Conservation (phyloP, 2,113 vertebrate genomes). For the Megaceryle torquata region DNA sequence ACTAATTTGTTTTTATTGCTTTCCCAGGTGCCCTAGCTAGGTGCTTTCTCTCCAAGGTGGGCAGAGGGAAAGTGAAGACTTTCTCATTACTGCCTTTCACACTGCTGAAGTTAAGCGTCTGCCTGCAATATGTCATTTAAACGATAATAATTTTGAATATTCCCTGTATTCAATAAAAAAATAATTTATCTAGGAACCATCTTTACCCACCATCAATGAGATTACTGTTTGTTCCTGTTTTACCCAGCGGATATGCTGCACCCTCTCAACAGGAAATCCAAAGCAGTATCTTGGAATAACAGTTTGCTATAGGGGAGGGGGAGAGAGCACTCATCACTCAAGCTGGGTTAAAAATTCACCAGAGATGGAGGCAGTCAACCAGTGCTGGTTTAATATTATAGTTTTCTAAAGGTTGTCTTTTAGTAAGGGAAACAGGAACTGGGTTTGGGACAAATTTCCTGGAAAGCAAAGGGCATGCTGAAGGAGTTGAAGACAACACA, state of each 20-base stretch:
- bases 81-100: neutral
- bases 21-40: neutral
- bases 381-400: neutral
- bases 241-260: neutral
- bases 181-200: neutral
- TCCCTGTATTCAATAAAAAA: neutral
- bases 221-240: neutral
- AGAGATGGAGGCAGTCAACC: neutral
- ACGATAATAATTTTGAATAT: neutral
- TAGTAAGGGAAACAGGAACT: neutral
- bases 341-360: neutral
- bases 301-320: neutral
- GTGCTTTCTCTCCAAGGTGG: neutral
- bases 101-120: neutral
- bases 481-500: neutral
- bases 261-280: neutral
- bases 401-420: neutral
- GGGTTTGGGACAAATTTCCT: neutral
- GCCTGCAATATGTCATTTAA: neutral
- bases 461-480: neutral
- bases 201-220: fast-evolving
- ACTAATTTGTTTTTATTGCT: conserved; percentile 34
- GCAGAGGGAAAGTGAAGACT: neutral
- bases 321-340: neutral
- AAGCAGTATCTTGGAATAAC: neutral